Percentiles rank a stretch among this genome's conserved stretches.
phyloP scores from a whole-genome alignment of 2,113 vertebrate species.

The Lamprologus callipterus region DNA sequence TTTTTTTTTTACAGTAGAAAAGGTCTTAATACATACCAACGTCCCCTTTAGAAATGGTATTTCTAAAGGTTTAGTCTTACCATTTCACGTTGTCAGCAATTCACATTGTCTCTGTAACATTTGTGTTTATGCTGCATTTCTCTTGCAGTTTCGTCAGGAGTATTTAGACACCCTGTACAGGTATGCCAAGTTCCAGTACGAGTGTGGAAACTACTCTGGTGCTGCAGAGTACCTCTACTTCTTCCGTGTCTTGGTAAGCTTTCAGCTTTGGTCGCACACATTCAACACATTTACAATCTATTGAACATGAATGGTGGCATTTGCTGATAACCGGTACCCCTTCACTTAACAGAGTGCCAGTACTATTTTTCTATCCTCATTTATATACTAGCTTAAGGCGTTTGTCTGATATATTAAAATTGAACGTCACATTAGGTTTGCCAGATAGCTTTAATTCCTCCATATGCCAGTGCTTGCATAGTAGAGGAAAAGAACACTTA shows the following conservation, averaged over 20 bases:
- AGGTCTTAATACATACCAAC: not conserved
- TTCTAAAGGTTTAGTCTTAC: not conserved
- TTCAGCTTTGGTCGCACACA: not conserved
- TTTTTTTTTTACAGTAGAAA: not conserved
- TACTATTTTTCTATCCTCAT: not conserved
- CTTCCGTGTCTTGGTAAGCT: slow-evolving; percentile 94
- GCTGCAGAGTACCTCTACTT: slow-evolving; percentile 98
- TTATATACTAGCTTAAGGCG: not conserved
- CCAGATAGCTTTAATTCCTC: slow-evolving; percentile 30
- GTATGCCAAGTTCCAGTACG: slow-evolving; percentile 98
- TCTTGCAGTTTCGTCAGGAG: slow-evolving; percentile 88
- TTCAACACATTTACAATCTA: not conserved
- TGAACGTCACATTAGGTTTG: slow-evolving; percentile 19
- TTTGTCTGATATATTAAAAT: slow-evolving; percentile 16
- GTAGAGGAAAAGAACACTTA: slow-evolving; percentile 36
- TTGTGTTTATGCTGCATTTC: not conserved
- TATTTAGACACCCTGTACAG: slow-evolving; percentile 95
- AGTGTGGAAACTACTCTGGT: slow-evolving; percentile 98
- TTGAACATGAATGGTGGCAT: not conserved
- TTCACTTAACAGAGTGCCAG: slow-evolving; percentile 6
- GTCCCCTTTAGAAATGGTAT: not conserved
- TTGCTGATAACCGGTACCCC: not conserved
- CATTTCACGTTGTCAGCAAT: not conserved
- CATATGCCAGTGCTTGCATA: not conserved
- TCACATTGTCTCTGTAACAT: not conserved